A percentile compares a stretch with the other conserved stretches of the same genome.
These are phyloP conservation scores for Criorhina ranunculi DNA, from an alignment of 2,888 invertebrate genomes.

Conservation along the genomic window DNA sequence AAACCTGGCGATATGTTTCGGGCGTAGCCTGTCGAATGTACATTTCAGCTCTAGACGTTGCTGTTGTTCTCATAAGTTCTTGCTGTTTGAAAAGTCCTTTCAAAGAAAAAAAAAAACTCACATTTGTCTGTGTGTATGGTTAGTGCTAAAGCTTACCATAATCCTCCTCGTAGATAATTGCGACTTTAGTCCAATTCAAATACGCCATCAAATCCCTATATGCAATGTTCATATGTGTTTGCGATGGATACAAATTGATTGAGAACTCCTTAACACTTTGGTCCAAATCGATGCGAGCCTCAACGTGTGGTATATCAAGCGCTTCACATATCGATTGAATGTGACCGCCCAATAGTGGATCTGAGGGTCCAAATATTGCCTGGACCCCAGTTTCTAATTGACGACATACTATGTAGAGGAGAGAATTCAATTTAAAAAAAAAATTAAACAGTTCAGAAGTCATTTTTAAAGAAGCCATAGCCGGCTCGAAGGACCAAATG, in stretches of 20 bases:
- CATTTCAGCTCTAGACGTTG: conserved; percentile 89
- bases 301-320: conserved; percentile 95
- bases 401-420: conserved; percentile 79
- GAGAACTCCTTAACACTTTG: conserved; percentile 87
- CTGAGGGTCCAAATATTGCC: conserved; percentile 94
- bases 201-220: conserved; percentile 94
- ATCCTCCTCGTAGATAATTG: conserved; percentile 97
- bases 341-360: conserved; percentile 92
- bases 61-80: conserved; percentile 91
- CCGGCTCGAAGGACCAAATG: too few relatives aligned
- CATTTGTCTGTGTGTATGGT: not conserved
- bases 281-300: conserved; percentile 89
- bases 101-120: conserved; percentile 78
- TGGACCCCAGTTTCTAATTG: conserved; percentile 93
- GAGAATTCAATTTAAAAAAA: too few relatives aligned
- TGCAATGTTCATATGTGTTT: conserved; percentile 91
- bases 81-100: conserved; percentile 93
- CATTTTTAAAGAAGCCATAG: too few relatives aligned
- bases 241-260: conserved; percentile 94
- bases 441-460: too few relatives aligned
- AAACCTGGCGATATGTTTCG: conserved; percentile 88
- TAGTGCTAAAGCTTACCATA: conserved; percentile 87
- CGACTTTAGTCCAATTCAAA: conserved; percentile 96
- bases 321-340: conserved; percentile 95
- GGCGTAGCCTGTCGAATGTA: conserved; percentile 91